phyloP scores from a whole-genome alignment of 2,113 vertebrate species.

The Myrmecobius fasciatus region DNA sequence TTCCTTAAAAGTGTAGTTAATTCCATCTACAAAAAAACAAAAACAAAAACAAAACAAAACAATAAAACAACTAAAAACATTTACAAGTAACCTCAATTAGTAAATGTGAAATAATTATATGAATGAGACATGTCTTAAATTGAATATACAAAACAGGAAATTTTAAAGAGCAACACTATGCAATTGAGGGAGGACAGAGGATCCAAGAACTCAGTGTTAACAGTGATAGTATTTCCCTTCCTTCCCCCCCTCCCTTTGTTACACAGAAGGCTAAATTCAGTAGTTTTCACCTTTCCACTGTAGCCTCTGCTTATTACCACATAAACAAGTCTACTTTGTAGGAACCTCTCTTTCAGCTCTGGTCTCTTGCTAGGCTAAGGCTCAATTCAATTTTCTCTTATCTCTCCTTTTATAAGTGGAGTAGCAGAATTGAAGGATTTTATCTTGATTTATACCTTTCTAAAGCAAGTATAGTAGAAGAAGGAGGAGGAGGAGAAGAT shows the following conservation, averaged over 20 bases:
- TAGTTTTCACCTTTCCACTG: not conserved
- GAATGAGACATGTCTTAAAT: slow-evolving; percentile 40
- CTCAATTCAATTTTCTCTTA: not conserved
- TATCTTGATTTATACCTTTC: no score
- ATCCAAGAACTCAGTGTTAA: not conserved
- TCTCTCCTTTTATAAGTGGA: not conserved
- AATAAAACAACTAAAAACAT: slow-evolving; percentile 20
- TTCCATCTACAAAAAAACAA: slow-evolving; percentile 18
- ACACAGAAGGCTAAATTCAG: not conserved
- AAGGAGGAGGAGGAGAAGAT: no score
- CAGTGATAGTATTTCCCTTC: not conserved
- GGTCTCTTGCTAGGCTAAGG: not conserved
- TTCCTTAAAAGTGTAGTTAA: not conserved
- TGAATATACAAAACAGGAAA: slow-evolving; percentile 22
- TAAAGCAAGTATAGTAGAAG: no score
- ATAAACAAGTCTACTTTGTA: not conserved
- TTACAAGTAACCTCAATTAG: slow-evolving; percentile 28
- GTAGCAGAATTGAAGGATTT: no score
- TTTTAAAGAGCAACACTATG: not conserved
- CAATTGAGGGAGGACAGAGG: not conserved
- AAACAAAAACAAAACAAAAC: no score
- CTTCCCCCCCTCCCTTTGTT: not conserved
- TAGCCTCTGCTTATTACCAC: not conserved
- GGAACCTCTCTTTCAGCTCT: not conserved
- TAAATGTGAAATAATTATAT: slow-evolving; percentile 18